Conservation (phyloP, 2,888 invertebrate genomes). For the Archaeoteleia sp. region DNA sequence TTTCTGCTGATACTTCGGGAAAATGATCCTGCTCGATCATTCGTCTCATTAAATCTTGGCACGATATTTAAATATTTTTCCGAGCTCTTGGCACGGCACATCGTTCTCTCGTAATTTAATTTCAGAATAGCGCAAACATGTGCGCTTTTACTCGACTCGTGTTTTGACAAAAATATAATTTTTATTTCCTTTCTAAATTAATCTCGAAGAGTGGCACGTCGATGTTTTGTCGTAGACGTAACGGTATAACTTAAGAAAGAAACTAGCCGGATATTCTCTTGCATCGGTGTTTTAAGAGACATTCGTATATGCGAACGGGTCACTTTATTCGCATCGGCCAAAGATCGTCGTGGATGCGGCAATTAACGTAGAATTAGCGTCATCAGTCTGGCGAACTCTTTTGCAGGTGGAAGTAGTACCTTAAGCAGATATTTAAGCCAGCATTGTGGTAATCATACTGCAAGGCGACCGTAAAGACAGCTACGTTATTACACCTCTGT, state of each 20-base stretch:
- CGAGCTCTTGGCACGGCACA: too few species aligned
- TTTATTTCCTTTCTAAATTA: too few species aligned
- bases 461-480: constrained; percentile 58
- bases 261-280: constrained; percentile 13
- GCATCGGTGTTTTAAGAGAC: constrained; percentile 29
- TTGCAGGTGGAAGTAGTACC: constrained; percentile 54
- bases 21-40: too few species aligned
- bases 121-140: too few species aligned
- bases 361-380: constrained; percentile 58
- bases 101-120: too few species aligned
- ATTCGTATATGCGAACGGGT: constrained; percentile 14
- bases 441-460: constrained; percentile 63
- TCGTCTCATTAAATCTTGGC: too few species aligned
- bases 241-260: constrained; percentile 24
- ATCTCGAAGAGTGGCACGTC: too few species aligned
- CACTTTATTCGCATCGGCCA: constrained; percentile 36
- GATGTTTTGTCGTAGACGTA: too few species aligned
- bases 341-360: constrained; percentile 36
- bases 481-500: constrained; percentile 56
- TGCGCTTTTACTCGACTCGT: too few species aligned
- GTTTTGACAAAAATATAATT: too few species aligned
- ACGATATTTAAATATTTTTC: too few species aligned
- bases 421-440: constrained; percentile 60
- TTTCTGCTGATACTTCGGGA: too few species aligned
- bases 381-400: constrained; percentile 43